phyloP scores from a whole-genome alignment of 2,888 invertebrate genomes.

The Cryptosula pallasiana region DNA sequence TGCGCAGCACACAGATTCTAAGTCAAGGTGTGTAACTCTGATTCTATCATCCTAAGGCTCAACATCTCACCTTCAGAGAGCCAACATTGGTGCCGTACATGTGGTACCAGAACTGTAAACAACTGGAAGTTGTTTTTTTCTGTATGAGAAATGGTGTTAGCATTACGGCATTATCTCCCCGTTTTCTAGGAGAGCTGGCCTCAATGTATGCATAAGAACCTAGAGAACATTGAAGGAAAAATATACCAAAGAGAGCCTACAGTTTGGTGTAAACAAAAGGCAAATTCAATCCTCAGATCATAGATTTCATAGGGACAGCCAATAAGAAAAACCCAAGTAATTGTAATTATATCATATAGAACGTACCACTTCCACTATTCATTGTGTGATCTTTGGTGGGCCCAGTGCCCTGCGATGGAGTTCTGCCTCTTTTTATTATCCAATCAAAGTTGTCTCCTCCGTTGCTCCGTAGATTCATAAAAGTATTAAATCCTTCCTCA shows the following conservation, averaged over 20 bases:
- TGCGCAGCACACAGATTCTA: too few species aligned
- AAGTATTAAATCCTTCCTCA: constrained; percentile 38
- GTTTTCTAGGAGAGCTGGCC: constrained; percentile 34
- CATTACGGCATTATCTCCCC: constrained; percentile 22
- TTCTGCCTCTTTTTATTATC: constrained; percentile 38
- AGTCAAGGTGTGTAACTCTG: too few species aligned
- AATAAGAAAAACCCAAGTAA: too few species aligned
- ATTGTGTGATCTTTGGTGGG: constrained; percentile 42
- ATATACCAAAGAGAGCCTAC: too few species aligned
- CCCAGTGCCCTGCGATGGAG: constrained; percentile 35
- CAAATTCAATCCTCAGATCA: too few species aligned
- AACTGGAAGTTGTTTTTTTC: constrained; percentile 16
- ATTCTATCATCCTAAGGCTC: too few species aligned
- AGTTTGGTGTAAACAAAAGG: too few species aligned
- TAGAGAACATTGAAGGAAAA: constrained; percentile 26
- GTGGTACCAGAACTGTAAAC: constrained; percentile 39
- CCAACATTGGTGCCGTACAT: constrained; percentile 40
- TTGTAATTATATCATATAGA: neutral
- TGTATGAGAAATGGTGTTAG: constrained; percentile 29
- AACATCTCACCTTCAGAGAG: constrained; percentile 38
- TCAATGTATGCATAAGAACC: constrained; percentile 43
- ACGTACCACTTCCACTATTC: constrained; percentile 27
- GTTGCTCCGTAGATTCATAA: constrained; percentile 35
- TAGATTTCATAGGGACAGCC: too few species aligned
- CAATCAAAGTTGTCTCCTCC: constrained; percentile 43